Evolutionary conservation across 2,797 vertebrate species (phyloP).

Genomic region (Acrocephalus scirpaceus): DNA sequence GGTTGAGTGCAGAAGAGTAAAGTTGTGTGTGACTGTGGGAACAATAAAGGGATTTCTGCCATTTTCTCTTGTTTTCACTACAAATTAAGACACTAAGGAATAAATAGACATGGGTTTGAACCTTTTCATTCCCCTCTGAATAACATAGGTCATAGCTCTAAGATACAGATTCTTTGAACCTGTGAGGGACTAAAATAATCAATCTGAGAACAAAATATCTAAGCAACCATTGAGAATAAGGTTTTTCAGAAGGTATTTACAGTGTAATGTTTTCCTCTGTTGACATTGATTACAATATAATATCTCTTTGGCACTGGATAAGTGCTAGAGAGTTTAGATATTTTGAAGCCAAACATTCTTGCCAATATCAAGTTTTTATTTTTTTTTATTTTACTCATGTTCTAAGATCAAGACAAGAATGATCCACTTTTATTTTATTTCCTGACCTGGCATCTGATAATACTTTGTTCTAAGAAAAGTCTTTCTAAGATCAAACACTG

Average conservation of each 20-base stretch:
- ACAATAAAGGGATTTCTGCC: neutral
- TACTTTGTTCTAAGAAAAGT: conserved; percentile 7
- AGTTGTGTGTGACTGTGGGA: neutral
- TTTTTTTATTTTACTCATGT: neutral
- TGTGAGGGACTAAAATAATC: neutral
- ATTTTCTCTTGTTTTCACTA: neutral
- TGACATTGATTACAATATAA: neutral
- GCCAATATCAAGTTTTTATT: neutral
- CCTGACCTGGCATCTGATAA: neutral
- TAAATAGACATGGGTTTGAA: neutral
- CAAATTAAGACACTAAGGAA: neutral
- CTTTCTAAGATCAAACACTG: neutral
- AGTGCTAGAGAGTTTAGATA: neutral
- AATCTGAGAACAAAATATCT: neutral
- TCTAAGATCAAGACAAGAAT: conserved; percentile 7
- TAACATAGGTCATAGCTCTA: neutral
- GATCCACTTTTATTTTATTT: conserved; percentile 22
- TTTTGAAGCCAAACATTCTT: conserved; percentile 34
- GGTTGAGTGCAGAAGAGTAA: rapidly evolving
- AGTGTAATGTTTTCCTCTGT: neutral
- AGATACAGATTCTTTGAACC: neutral
- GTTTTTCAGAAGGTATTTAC: neutral
- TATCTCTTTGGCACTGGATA: neutral
- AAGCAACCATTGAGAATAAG: neutral
- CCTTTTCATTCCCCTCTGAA: neutral